Conservation (phyloP, 2,888 invertebrate species). For the Trissolcus japonicus region DNA sequence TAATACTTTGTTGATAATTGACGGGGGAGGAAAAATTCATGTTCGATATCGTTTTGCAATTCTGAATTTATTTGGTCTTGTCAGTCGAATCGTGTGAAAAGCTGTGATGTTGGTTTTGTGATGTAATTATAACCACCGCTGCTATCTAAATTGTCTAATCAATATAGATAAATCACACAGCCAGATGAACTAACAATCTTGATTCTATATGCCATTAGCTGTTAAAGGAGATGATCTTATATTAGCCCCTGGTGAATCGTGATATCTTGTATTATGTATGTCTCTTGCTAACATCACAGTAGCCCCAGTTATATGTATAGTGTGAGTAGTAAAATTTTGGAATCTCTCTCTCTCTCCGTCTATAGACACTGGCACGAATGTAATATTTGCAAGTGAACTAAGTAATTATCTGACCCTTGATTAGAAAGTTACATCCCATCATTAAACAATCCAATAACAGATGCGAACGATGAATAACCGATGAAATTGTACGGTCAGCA, state of each 20-base stretch:
- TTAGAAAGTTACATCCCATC: slow-evolving; percentile 17
- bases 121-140: neutral
- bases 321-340: neutral
- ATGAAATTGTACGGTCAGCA: slow-evolving; percentile 18
- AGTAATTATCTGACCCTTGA: neutral
- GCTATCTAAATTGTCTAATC: slow-evolving; percentile 20
- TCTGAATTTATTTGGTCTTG: neutral
- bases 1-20: neutral
- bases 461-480: slow-evolving; percentile 12
- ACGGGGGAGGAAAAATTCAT: too few relatives aligned
- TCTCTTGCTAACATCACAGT: neutral
- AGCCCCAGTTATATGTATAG: neutral
- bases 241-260: neutral
- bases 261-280: neutral
- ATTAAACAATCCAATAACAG: slow-evolving; percentile 24
- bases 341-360: too few relatives aligned
- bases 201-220: slow-evolving; percentile 16
- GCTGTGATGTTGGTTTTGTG: neutral
- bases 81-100: neutral
- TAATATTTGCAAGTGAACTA: neutral
- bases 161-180: slow-evolving; percentile 9
- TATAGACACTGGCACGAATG: too few relatives aligned
- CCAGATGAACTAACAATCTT: slow-evolving; percentile 16
- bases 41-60: neutral
- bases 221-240: slow-evolving; percentile 11